A percentile compares a stretch with the other conserved stretches of the same genome.
Evolutionary conservation across 2,797 vertebrate genomes (phyloP).

Genomic region (Clarias pachynema): DNA sequence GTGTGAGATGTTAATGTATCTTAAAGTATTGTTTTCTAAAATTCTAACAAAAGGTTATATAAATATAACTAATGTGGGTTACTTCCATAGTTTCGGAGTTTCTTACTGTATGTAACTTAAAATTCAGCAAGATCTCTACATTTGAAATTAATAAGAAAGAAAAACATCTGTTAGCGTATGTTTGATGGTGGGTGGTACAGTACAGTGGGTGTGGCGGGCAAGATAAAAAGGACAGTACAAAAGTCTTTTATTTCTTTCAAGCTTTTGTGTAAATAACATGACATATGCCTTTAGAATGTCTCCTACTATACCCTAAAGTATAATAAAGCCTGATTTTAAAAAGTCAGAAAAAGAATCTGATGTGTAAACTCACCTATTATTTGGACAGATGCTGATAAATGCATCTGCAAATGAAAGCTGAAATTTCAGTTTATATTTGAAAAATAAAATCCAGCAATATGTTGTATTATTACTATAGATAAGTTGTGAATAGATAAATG

Average conservation of each 20-base stretch:
- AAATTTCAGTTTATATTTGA: background rate
- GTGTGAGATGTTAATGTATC: background rate
- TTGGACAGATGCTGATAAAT: background rate
- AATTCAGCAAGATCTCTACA: background rate
- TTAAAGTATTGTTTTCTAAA: background rate
- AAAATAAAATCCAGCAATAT: background rate
- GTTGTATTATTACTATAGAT: background rate
- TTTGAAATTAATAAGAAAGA: background rate
- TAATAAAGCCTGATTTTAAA: background rate
- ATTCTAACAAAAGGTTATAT: background rate
- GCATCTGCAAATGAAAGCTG: background rate
- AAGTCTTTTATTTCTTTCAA: constrained; percentile 27
- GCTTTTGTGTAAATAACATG: constrained; percentile 14
- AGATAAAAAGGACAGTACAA: background rate
- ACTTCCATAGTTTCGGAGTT: background rate
- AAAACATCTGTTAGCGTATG: background rate
- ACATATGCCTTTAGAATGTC: constrained; percentile 6
- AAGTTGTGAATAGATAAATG: background rate
- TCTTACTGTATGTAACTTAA: background rate
- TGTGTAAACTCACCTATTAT: background rate
- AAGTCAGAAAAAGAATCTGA: background rate
- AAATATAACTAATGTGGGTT: background rate
- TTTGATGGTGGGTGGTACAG: constrained; percentile 8
- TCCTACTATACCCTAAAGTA: background rate
- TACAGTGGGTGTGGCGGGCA: constrained; percentile 28